A percentile compares a stretch with the other conserved stretches of the same genome.
phyloP scores from a whole-genome alignment of 2,797 vertebrate genomes.

The Falco novaeseelandiae region DNA sequence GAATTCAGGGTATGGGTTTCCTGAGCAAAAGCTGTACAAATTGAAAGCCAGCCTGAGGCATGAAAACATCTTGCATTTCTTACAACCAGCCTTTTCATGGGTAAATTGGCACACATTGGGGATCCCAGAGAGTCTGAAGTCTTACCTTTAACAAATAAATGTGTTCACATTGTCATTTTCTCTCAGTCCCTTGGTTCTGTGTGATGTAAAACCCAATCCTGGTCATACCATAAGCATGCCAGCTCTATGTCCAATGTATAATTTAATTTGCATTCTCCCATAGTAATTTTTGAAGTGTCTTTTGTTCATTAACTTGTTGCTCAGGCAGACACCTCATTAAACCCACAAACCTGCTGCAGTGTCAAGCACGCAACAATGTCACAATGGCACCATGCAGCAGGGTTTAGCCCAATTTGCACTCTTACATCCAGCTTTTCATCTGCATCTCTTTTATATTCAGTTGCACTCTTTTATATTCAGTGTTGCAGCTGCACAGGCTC shows the following conservation, averaged over 20 bases:
- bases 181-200: neutral
- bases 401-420: neutral
- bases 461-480: neutral
- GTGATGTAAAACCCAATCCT: neutral
- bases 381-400: neutral
- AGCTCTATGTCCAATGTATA: neutral
- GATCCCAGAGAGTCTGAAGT: neutral
- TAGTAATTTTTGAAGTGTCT: neutral
- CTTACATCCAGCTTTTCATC: neutral
- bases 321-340: neutral
- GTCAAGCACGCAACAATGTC: neutral
- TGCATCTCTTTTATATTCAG: neutral
- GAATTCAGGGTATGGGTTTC: neutral
- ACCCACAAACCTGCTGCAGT: neutral
- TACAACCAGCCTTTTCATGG: neutral
- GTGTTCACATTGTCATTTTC: neutral
- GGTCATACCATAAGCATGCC: neutral
- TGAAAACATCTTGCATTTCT: neutral
- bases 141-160: neutral
- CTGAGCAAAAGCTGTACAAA: neutral
- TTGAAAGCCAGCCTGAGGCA: neutral
- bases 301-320: conserved; percentile 20
- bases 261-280: neutral
- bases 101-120: neutral
- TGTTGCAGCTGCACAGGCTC: neutral